Base-by-base conservation (phyloP, 2,797 vertebrate genomes). In the Enteromius trimaculatus region DNA sequence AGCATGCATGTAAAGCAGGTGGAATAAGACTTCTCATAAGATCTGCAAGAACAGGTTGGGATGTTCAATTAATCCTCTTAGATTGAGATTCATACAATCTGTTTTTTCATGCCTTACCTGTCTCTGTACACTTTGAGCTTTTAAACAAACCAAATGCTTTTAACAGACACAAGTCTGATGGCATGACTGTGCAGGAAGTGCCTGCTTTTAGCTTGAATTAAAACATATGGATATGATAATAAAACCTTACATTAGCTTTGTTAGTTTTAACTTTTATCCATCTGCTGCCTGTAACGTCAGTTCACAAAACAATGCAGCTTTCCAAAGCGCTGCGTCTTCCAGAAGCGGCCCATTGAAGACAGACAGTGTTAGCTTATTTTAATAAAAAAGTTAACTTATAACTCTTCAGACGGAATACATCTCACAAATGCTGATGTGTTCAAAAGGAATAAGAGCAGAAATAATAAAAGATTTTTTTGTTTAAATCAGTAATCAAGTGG, bases 101-200 rank as follows among this genome's bases (percentile, higher is more conserved):
- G 49, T 80, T 84, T 80, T 80, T 74, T 76, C 47, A 82, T 82
- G 80, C 71, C 11, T 82, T 71, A 82, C 80, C 80, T 76, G 80
- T 55, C 71, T 82, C 19, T 66, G 47, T 44, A 42, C 11, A 8
- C 31, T 66, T 31, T 42, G 10, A 82, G 71, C 80, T 68, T 75
- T 82, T 55, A 66, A 55, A 82, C 71, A 76, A 76, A 82, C 80
- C 6, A 23, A 65, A 13, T 1, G 23, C 34, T 68, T 76, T 68
- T 53, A 66, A 76, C 17, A 66, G 71, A 82, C 23, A 42, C 60
- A 49, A 66, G 68, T 80, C 69, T 44, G 26, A 58, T 39, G 71
- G 75, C 58, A 82, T 51, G 53, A 47, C 66, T 66, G 17, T 66
- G 17, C 47, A 66, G 72, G 34, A 62, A 65, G 55, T 81, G 58